Percentiles rank a stretch among this genome's conserved stretches.
These are phyloP conservation scores for Tipula unca DNA, from an alignment of 2,888 invertebrate genomes.

Conservation along the genomic window DNA sequence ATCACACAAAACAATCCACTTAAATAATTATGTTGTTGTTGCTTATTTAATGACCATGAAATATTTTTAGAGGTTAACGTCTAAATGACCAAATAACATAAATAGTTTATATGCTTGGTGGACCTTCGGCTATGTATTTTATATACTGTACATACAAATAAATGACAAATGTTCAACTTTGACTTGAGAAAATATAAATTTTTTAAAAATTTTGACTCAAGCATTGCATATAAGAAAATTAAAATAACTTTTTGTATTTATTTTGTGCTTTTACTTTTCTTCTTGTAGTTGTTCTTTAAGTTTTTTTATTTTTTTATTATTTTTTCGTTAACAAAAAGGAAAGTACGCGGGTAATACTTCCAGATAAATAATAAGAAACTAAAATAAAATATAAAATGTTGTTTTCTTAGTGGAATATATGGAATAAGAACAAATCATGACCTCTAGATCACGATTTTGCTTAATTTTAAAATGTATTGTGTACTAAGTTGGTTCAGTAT, in stretches of 20 bases:
- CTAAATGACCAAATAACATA: constrained; percentile 8
- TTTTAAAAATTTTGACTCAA: background rate
- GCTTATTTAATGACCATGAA: background rate
- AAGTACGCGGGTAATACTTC: constrained; percentile 2
- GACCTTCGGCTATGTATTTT: background rate
- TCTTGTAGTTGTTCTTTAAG: background rate
- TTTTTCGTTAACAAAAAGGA: constrained; percentile 14
- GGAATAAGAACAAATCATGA: constrained; percentile 8
- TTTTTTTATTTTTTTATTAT: background rate
- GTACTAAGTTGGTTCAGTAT: background rate
- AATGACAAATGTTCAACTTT: background rate
- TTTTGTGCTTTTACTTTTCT: background rate
- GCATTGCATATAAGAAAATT: background rate
- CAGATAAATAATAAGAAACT: background rate
- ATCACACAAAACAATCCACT: background rate
- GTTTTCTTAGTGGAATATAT: background rate
- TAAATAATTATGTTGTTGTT: background rate
- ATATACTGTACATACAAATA: background rate
- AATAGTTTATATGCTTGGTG: background rate
- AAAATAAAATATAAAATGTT: background rate
- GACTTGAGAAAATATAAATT: background rate
- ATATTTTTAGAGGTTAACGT: background rate
- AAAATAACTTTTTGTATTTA: background rate
- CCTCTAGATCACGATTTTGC: background rate
- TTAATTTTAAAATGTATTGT: background rate